phyloP scores from a whole-genome alignment of 2,113 vertebrate species.

The Coptodon rendalli region DNA sequence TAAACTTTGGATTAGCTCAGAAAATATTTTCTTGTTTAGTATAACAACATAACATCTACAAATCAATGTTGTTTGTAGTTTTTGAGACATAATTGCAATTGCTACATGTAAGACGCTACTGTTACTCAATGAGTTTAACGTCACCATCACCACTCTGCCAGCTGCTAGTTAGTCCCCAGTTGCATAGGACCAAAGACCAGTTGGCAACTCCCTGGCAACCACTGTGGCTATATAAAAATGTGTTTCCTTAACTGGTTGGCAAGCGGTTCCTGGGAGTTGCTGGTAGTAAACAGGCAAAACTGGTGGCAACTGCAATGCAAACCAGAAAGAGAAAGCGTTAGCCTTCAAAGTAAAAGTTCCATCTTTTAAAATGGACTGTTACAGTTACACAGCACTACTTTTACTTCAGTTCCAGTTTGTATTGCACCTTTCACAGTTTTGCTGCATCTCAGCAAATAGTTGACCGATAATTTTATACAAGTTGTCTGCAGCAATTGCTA shows the following conservation, averaged over 20 bases:
- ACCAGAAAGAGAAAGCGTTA: background rate
- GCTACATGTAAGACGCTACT: background rate
- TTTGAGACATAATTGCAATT: background rate
- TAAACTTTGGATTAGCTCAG: background rate
- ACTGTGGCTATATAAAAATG: background rate
- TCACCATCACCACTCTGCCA: background rate
- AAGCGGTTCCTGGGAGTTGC: fast-evolving
- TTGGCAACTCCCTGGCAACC: background rate
- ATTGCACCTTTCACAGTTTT: background rate
- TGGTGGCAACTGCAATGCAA: background rate
- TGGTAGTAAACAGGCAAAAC: background rate
- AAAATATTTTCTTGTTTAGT: background rate
- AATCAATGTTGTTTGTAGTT: fast-evolving
- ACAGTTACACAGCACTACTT: background rate
- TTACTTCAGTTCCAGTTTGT: background rate
- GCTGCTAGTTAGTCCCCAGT: background rate
- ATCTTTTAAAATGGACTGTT: background rate
- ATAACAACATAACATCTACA: background rate
- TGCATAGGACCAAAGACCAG: background rate
- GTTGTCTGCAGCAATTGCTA: background rate
- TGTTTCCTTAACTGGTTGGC: background rate
- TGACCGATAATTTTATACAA: fast-evolving
- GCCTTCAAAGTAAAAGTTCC: background rate
- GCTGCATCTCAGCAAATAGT: background rate
- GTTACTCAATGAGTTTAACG: fast-evolving